Percentiles rank a stretch among this genome's conserved stretches.
phyloP scores from a whole-genome alignment of 2,888 invertebrate genomes.

The Adela reaumurella region DNA sequence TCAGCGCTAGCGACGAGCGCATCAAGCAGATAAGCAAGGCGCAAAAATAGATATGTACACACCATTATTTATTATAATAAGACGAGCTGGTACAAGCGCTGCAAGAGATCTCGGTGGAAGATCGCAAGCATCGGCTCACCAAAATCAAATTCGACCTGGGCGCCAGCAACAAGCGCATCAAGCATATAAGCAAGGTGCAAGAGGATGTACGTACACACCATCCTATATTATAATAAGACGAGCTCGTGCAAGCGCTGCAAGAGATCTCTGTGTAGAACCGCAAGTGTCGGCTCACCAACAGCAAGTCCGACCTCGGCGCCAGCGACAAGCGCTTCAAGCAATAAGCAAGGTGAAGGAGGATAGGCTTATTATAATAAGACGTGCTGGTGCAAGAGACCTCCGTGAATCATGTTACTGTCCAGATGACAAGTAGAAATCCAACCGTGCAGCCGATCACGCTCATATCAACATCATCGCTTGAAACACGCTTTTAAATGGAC shows the following conservation, averaged over 20 bases:
- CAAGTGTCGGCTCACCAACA: slow-evolving; percentile 81
- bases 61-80: too few species aligned
- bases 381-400: too few species aligned
- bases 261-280: slow-evolving; percentile 95
- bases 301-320: slow-evolving; percentile 72
- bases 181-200: slow-evolving; percentile 76
- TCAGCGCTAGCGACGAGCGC: slow-evolving; percentile 74
- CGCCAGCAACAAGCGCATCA: slow-evolving; percentile 75
- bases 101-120: slow-evolving; percentile 94
- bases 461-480: too few species aligned
- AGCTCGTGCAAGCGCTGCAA: slow-evolving; percentile 83
- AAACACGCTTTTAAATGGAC: too few species aligned
- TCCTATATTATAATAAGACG: too few species aligned
- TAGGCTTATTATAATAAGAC: too few species aligned
- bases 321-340: slow-evolving; percentile 78
- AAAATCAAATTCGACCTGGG: slow-evolving; percentile 78
- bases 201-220: too few species aligned
- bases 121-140: slow-evolving; percentile 82
- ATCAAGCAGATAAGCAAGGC: slow-evolving; percentile 79
- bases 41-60: too few species aligned
- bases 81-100: slow-evolving; percentile 82
- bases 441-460: too few species aligned
- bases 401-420: too few species aligned
- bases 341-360: slow-evolving; percentile 77
- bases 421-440: too few species aligned